Percentiles rank a stretch among this genome's conserved stretches.
These are phyloP conservation scores for Agrilus planipennis DNA, from an alignment of 1,140 invertebrate species.

Conservation along the genomic window DNA sequence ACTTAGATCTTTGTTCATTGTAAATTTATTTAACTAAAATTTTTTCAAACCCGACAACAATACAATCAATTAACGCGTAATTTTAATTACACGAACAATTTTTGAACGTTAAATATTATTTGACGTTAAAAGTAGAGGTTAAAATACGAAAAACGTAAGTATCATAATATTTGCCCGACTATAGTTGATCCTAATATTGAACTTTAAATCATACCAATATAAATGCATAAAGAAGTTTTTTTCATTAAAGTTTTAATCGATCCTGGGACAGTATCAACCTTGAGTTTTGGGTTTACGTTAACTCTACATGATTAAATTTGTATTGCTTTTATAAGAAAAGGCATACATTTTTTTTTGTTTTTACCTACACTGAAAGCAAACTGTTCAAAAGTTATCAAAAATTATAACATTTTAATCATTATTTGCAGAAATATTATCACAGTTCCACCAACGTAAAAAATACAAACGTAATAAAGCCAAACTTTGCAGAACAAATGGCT, in stretches of 20 bases:
- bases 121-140: conserved; percentile 3
- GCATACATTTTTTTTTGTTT: no score
- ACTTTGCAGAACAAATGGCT: conserved; percentile 6
- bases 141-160: neutral
- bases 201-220: neutral
- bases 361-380: no score
- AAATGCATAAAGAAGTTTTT: neutral
- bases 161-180: neutral
- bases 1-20: neutral
- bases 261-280: neutral
- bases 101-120: neutral
- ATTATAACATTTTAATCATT: no score
- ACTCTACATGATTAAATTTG: neutral
- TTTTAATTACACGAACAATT: no score
- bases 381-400: no score
- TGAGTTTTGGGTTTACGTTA: neutral
- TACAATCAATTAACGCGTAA: no score
- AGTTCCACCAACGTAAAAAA: conserved; percentile 2
- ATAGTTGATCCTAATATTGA: no score
- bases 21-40: neutral
- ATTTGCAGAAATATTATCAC: no score
- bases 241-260: neutral
- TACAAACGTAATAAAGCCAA: conserved; percentile 4
- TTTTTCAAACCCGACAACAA: neutral
- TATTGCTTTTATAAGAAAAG: conserved; percentile 12